Percentiles rank a stretch among this genome's conserved stretches.
phyloP scores from a whole-genome alignment of 35 echinoderm and acorn worm species.

The Patiria miniata region DNA sequence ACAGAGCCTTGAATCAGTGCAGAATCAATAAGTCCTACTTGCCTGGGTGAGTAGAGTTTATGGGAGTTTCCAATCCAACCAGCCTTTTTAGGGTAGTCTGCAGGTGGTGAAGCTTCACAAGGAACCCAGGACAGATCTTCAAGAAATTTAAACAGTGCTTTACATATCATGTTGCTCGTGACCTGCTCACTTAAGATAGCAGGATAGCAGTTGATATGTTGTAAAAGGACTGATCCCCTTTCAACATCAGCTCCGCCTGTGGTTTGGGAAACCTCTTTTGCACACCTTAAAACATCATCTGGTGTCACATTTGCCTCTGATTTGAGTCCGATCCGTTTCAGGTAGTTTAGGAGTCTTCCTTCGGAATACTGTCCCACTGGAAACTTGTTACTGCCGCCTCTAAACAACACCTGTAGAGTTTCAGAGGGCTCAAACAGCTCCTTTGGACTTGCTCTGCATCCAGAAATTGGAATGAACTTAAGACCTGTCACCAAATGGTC shows the following conservation, averaged over 20 bases:
- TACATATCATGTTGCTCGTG: neutral
- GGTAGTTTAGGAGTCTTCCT: neutral
- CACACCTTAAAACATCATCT: neutral
- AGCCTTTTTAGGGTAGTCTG: neutral
- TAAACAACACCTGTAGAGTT: neutral
- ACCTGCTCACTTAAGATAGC: neutral
- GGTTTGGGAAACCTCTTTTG: neutral
- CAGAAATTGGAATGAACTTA: neutral
- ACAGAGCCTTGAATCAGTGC: conserved; percentile 14
- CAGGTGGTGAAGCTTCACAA: conserved; percentile 10
- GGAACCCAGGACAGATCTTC: conserved; percentile 19
- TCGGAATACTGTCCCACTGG: neutral
- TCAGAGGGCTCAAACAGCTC: conserved; percentile 1
- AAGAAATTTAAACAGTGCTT: conserved; percentile 10
- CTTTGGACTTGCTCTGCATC: neutral
- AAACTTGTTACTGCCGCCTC: neutral
- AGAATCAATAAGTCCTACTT: neutral
- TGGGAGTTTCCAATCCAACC: neutral
- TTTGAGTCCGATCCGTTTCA: neutral
- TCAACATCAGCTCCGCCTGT: no score
- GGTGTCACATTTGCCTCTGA: neutral
- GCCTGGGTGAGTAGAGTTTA: neutral
- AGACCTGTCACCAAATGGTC: neutral
- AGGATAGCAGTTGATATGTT: conserved; percentile 3
- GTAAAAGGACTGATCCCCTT: neutral